phyloP scores from a whole-genome alignment of 2,888 invertebrate species.

The Ormyrus rosae region DNA sequence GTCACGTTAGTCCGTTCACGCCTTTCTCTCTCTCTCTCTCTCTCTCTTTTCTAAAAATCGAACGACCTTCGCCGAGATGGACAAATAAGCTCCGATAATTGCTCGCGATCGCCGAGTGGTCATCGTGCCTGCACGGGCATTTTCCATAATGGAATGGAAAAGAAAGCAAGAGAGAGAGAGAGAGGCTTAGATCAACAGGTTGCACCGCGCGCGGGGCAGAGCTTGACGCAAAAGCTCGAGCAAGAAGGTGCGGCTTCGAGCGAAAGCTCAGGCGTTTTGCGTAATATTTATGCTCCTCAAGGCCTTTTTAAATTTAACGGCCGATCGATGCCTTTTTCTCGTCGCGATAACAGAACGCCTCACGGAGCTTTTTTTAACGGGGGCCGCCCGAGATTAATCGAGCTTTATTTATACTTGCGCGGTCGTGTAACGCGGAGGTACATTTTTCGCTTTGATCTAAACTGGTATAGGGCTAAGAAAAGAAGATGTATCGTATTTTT shows the following conservation, averaged over 20 bases:
- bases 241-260: conserved; percentile 9
- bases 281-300: too few species aligned
- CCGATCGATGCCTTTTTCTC: too few species aligned
- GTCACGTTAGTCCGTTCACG: neutral
- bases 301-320: too few species aligned
- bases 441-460: too few species aligned
- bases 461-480: too few species aligned
- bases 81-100: conserved; percentile 26
- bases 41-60: conserved; percentile 8
- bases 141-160: conserved; percentile 62
- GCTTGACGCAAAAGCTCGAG: conserved; percentile 53
- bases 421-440: too few species aligned
- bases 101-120: neutral
- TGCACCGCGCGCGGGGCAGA: conserved; percentile 44
- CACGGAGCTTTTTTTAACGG: too few species aligned
- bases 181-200: conserved; percentile 70
- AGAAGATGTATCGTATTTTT: too few species aligned
- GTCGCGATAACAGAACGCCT: too few species aligned
- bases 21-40: neutral
- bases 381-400: too few species aligned
- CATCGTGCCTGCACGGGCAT: conserved; percentile 54
- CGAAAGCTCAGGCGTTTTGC: too few species aligned
- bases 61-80: conserved; percentile 21
- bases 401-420: too few species aligned
- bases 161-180: conserved; percentile 27